phyloP scores from a whole-genome alignment of 2,888 invertebrate genomes.

The Capitulum mitella region DNA sequence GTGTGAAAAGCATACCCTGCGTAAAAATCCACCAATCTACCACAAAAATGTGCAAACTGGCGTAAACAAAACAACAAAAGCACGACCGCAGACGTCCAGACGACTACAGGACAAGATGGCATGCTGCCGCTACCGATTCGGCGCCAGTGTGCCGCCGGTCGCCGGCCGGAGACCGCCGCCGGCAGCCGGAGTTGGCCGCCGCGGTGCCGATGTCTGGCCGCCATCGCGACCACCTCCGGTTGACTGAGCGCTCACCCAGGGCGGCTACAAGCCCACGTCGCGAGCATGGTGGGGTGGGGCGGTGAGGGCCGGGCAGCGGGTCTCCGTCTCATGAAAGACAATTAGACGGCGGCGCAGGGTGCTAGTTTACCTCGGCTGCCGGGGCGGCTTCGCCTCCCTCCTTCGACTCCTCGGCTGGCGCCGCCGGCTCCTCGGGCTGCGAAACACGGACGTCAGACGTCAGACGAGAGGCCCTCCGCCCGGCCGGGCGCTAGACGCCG shows the following conservation, averaged over 20 bases:
- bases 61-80: neutral
- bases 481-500: too few relatives aligned
- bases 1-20: constrained; percentile 8
- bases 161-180: neutral
- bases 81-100: neutral
- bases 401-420: neutral
- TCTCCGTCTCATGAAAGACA: neutral
- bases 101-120: neutral
- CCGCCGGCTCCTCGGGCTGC: neutral
- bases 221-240: neutral
- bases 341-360: neutral
- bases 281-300: neutral
- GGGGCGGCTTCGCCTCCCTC: neutral
- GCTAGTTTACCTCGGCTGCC: neutral
- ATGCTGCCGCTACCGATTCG: neutral
- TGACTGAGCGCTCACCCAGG: neutral
- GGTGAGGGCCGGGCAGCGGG: neutral
- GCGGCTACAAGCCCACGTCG: too few relatives aligned
- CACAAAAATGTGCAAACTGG: neutral
- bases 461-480: neutral
- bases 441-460: neutral
- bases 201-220: neutral
- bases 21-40: neutral
- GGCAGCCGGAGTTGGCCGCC: neutral
- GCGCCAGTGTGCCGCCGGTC: neutral